A percentile compares a stretch with the other conserved stretches of the same genome.
Conservation (phyloP, 2,113 vertebrate genomes). For the Salvelinus namaycush region DNA sequence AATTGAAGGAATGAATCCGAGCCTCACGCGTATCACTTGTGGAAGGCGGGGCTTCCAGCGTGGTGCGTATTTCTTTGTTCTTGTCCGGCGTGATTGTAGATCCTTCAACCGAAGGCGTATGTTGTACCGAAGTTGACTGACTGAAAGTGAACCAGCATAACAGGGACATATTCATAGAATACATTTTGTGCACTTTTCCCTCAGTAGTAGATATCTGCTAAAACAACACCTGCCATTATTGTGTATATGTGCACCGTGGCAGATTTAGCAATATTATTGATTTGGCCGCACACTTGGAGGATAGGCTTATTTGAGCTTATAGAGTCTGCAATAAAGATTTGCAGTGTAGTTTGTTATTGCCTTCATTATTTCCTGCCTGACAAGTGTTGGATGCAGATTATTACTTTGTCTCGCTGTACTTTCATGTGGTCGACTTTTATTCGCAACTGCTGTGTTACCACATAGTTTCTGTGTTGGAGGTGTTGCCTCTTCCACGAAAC, state of each 20-base stretch:
- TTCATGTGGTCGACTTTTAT: constrained; percentile 25
- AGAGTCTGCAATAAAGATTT: constrained; percentile 48
- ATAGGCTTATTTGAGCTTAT: constrained; percentile 38
- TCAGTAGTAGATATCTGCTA: background rate
- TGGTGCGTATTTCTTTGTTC: too few species aligned
- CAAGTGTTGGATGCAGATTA: constrained; percentile 37
- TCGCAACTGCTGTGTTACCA: background rate
- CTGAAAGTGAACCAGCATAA: too few species aligned
- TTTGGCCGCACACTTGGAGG: constrained; percentile 17
- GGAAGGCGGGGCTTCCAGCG: too few species aligned
- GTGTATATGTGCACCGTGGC: background rate
- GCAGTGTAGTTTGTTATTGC: constrained; percentile 33
- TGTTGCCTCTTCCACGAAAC: background rate
- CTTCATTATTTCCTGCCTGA: constrained; percentile 20
- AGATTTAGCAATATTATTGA: constrained; percentile 24
- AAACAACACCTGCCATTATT: background rate
- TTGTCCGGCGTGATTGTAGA: too few species aligned
- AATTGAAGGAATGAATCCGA: too few species aligned
- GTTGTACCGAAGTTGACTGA: too few species aligned
- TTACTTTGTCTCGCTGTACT: constrained; percentile 51
- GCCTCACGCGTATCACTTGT: too few species aligned
- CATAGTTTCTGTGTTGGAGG: constrained; percentile 4
- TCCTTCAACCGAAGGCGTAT: too few species aligned
- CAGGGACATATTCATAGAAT: background rate
- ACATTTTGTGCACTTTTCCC: background rate